These are phyloP conservation scores for Carlito syrichta DNA, from an alignment of 2,113 vertebrate genomes.

Conservation along the genomic window DNA sequence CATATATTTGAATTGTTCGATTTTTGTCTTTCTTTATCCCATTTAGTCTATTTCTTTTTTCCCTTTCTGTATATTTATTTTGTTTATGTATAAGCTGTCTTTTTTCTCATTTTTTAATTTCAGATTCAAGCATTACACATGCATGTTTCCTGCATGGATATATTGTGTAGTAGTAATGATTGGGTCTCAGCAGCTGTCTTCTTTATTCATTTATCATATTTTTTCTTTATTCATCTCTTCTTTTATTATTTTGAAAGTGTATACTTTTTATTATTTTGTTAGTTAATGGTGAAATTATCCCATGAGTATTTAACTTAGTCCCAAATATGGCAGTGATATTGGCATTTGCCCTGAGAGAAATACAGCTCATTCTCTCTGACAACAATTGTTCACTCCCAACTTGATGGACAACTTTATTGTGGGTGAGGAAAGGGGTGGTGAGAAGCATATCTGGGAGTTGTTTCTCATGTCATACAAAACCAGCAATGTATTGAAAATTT, in stretches of 20 bases:
- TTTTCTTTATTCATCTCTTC: not conserved
- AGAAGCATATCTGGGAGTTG: not conserved
- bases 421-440: too few species aligned
- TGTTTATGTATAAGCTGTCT: not conserved
- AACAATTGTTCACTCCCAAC: too few species aligned
- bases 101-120: too few species aligned
- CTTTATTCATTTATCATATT: not conserved
- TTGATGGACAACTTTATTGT: too few species aligned
- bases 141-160: too few species aligned
- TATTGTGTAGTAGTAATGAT: too few species aligned
- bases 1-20: not conserved
- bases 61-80: not conserved
- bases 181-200: too few species aligned
- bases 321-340: not conserved
- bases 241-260: not conserved
- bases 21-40: not conserved
- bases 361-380: not conserved
- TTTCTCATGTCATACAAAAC: not conserved
- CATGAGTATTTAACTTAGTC: not conserved
- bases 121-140: too few species aligned
- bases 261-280: not conserved
- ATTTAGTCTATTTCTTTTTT: not conserved
- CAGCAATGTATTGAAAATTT: not conserved
- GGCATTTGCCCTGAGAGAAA: not conserved
- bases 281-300: not conserved